phyloP scores from a whole-genome alignment of 2,888 invertebrate genomes.

The Dioctria rufipes region DNA sequence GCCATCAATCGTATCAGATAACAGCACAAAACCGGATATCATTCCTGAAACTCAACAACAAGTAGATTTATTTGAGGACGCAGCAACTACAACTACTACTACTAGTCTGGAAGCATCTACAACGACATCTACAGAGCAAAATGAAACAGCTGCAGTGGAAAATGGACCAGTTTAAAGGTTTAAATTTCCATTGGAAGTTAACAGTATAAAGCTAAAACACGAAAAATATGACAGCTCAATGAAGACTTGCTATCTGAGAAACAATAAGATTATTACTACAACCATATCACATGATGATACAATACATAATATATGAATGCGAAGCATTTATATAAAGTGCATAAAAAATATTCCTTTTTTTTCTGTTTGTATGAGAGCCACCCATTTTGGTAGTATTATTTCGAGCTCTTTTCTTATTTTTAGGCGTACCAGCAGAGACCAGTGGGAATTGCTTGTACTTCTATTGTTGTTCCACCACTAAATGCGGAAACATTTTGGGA shows the following conservation, averaged over 20 bases:
- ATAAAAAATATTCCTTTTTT: slow-evolving; percentile 39
- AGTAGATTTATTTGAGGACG: slow-evolving; percentile 17
- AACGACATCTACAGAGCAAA: background rate
- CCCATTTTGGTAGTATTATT: background rate
- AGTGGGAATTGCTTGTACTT: slow-evolving; percentile 24
- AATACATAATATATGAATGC: slow-evolving; percentile 2
- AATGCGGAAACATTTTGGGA: slow-evolving; percentile 20
- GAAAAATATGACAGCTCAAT: slow-evolving; percentile 36
- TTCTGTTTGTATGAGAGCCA: slow-evolving; percentile 6
- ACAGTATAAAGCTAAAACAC: slow-evolving; percentile 18
- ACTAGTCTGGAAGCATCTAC: background rate
- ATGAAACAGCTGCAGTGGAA: slow-evolving; percentile 5
- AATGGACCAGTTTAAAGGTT: slow-evolving; percentile 41
- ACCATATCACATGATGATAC: slow-evolving; percentile 47
- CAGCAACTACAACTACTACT: background rate
- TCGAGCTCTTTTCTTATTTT: background rate
- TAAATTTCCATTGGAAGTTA: slow-evolving; percentile 26
- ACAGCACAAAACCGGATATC: slow-evolving; percentile 38
- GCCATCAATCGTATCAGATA: slow-evolving; percentile 9
- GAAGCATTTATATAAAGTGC: slow-evolving; percentile 23
- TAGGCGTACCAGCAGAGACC: background rate
- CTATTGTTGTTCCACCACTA: background rate
- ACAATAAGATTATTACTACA: slow-evolving; percentile 24
- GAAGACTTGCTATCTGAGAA: slow-evolving; percentile 30
- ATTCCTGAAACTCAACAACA: slow-evolving; percentile 25